Evolutionary conservation across 1,140 invertebrate genomes (phyloP).

Genomic region (Eubasilissa regina): DNA sequence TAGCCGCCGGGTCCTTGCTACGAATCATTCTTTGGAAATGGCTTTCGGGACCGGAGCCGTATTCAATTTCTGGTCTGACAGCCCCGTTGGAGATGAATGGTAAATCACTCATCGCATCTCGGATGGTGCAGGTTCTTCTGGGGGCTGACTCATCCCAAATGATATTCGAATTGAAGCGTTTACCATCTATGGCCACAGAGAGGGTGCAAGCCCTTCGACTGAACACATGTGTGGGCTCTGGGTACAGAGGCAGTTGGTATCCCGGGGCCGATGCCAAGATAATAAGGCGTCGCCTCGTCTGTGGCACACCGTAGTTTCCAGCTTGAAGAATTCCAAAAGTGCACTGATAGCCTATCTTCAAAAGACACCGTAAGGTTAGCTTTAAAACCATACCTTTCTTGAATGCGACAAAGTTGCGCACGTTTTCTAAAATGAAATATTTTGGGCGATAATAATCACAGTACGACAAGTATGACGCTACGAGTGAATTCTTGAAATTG

Average conservation of each 20-base stretch:
- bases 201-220: slow-evolving; percentile 80
- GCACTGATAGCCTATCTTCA: slow-evolving; percentile 92
- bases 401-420: slow-evolving; percentile 88
- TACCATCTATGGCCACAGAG: slow-evolving; percentile 83
- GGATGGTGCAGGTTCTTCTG: slow-evolving; percentile 82
- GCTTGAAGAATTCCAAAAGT: slow-evolving; percentile 91
- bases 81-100: slow-evolving; percentile 85
- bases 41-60: slow-evolving; percentile 80
- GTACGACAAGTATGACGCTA: slow-evolving; percentile 88
- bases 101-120: slow-evolving; percentile 88
- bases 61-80: slow-evolving; percentile 80
- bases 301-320: slow-evolving; percentile 89
- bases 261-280: slow-evolving; percentile 90
- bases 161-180: slow-evolving; percentile 70
- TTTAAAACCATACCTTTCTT: slow-evolving; percentile 88
- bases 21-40: slow-evolving; percentile 86
- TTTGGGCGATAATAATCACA: slow-evolving; percentile 91
- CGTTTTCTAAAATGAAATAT: slow-evolving; percentile 91
- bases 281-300: slow-evolving; percentile 85
- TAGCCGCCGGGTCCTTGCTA: slow-evolving; percentile 73
- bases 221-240: slow-evolving; percentile 88
- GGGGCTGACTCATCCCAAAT: slow-evolving; percentile 76
- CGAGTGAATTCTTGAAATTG: slow-evolving; percentile 89
- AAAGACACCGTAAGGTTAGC: slow-evolving; percentile 82
- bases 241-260: slow-evolving; percentile 83